These are phyloP conservation scores for Papilio polyxenes DNA, from an alignment of 1,140 invertebrate genomes.

Conservation along the genomic window DNA sequence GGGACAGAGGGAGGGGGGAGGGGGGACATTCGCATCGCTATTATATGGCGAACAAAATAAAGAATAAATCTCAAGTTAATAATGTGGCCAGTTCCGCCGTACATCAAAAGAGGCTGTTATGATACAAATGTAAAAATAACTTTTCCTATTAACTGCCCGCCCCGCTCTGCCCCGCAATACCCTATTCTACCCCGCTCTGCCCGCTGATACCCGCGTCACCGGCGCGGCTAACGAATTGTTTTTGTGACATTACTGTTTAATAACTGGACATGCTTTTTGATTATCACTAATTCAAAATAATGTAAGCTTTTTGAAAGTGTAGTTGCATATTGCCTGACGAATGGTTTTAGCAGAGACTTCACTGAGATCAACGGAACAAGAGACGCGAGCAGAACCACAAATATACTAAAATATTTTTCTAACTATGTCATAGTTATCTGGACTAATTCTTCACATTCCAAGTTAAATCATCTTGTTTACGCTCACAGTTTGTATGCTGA, in stretches of 20 bases:
- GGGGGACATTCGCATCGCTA: background rate
- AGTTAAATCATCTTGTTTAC: background rate
- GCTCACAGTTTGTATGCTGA: background rate
- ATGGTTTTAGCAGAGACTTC: too few species aligned
- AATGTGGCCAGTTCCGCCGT: constrained; percentile 52
- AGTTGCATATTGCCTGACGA: too few species aligned
- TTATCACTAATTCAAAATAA: background rate
- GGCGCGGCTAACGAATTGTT: constrained; percentile 23
- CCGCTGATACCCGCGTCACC: constrained; percentile 10
- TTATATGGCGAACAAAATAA: constrained; percentile 46
- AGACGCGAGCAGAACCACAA: background rate
- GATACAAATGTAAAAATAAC: constrained; percentile 61
- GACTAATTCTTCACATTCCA: background rate
- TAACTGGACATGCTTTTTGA: background rate
- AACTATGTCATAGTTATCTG: background rate
- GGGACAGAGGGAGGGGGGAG: background rate
- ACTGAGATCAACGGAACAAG: too few species aligned
- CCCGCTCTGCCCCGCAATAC: constrained; percentile 32
- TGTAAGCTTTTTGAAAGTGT: background rate
- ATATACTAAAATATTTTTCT: background rate
- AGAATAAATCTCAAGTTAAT: constrained; percentile 48
- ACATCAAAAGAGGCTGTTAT: constrained; percentile 61
- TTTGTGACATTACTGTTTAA: constrained; percentile 26
- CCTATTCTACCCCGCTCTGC: background rate
- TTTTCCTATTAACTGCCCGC: constrained; percentile 57